These are phyloP conservation scores for Odontothrips loti DNA, from an alignment of 2,888 invertebrate genomes.

Conservation along the genomic window DNA sequence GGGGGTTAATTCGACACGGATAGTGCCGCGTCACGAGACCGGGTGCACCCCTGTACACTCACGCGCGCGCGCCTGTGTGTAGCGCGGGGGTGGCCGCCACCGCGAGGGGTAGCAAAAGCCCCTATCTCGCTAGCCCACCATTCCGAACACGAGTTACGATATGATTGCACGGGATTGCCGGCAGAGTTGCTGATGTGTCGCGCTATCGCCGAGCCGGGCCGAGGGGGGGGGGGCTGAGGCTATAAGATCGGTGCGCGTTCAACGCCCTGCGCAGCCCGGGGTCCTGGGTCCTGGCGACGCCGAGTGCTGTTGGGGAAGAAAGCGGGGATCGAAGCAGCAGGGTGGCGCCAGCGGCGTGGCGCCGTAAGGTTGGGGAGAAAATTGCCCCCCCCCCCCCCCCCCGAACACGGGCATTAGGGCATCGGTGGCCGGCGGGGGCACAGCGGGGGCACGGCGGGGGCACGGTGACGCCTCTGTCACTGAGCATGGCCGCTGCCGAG, in stretches of 20 bases:
- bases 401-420: too few relatives aligned
- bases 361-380: background rate
- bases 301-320: too few relatives aligned
- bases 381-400: too few relatives aligned
- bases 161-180: background rate
- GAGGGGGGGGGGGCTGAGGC: background rate
- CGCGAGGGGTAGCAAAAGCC: too few relatives aligned
- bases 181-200: background rate
- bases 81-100: background rate
- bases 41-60: background rate
- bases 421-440: too few relatives aligned
- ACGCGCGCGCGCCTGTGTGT: background rate
- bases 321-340: background rate
- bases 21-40: background rate
- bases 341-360: background rate
- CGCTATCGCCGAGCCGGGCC: background rate
- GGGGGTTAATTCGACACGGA: background rate
- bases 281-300: too few relatives aligned
- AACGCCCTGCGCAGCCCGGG: background rate
- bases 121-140: background rate
- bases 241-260: background rate
- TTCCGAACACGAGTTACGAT: slow-evolving; percentile 15
- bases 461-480: too few relatives aligned
- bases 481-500: too few relatives aligned
- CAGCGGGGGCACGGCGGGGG: too few relatives aligned